phyloP scores from a whole-genome alignment of 1,140 invertebrate genomes.

The Oryctes rhinoceros region DNA sequence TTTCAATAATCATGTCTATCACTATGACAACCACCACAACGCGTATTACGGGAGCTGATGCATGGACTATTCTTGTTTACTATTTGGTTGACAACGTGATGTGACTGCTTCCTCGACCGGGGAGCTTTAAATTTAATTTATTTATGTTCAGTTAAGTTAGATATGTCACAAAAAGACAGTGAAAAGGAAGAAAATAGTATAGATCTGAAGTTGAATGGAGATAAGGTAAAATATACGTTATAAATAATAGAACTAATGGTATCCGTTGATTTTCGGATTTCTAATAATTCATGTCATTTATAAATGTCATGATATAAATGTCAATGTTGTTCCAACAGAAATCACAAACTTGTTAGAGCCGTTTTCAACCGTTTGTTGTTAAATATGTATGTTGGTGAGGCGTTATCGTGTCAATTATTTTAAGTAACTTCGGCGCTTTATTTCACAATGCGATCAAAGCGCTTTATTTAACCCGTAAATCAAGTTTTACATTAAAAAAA shows the following conservation, averaged over 20 bases:
- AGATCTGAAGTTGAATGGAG: slow-evolving; percentile 47
- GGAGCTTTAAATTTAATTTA: background rate
- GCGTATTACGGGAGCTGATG: background rate
- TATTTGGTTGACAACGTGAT: background rate
- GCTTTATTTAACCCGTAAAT: no score
- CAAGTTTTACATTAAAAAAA: no score
- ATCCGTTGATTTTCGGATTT: background rate
- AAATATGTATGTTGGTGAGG: no score
- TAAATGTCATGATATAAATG: no score
- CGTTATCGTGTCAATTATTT: no score
- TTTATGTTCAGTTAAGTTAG: background rate
- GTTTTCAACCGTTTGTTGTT: no score
- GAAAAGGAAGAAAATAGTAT: background rate
- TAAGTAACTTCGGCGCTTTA: no score
- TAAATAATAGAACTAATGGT: background rate
- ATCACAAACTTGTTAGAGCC: no score
- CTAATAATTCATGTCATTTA: background rate
- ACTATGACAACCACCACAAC: background rate
- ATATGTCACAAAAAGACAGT: background rate
- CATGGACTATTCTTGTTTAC: background rate
- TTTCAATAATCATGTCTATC: background rate
- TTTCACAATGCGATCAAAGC: no score
- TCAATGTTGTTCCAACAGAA: no score
- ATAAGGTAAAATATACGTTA: slow-evolving; percentile 43
- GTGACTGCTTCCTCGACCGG: background rate